Conservation (phyloP, 2,888 invertebrate genomes). For the Dasypolia templi region DNA sequence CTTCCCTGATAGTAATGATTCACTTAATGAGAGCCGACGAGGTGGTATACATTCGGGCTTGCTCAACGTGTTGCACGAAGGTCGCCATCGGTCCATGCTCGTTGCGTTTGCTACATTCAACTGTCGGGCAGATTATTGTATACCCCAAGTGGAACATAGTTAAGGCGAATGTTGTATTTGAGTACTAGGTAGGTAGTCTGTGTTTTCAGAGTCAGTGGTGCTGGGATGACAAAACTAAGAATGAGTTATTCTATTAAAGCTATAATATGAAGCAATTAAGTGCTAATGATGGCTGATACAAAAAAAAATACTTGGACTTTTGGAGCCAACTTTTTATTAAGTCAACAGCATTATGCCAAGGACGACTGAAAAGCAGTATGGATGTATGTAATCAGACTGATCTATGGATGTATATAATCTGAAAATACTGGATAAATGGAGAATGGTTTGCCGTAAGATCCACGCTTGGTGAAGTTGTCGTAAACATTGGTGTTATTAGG, state of each 20-base stretch:
- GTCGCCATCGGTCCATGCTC: conserved; percentile 35
- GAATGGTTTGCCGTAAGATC: background rate
- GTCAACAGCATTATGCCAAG: background rate
- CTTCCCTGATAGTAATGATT: conserved; percentile 24
- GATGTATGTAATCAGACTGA: background rate
- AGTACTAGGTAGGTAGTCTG: background rate
- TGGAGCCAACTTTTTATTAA: background rate
- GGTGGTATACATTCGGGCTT: conserved; percentile 42
- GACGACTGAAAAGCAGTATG: background rate
- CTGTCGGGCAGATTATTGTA: conserved; percentile 30
- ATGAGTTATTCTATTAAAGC: background rate
- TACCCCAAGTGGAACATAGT: conserved; percentile 15
- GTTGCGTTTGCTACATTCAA: conserved; percentile 44
- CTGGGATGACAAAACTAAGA: background rate
- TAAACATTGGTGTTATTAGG: background rate
- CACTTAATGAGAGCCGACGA: conserved; percentile 29
- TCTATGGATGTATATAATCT: too few relatives aligned
- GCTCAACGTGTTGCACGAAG: conserved; percentile 52
- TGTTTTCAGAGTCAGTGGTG: background rate
- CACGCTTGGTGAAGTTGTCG: background rate
- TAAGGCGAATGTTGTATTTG: conserved; percentile 45
- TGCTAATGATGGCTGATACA: background rate
- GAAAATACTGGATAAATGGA: too few relatives aligned
- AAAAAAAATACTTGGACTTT: background rate
- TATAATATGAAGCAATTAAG: background rate